Evolutionary conservation across 2,113 vertebrate species (phyloP).

Genomic region (Petaurus breviceps): DNA sequence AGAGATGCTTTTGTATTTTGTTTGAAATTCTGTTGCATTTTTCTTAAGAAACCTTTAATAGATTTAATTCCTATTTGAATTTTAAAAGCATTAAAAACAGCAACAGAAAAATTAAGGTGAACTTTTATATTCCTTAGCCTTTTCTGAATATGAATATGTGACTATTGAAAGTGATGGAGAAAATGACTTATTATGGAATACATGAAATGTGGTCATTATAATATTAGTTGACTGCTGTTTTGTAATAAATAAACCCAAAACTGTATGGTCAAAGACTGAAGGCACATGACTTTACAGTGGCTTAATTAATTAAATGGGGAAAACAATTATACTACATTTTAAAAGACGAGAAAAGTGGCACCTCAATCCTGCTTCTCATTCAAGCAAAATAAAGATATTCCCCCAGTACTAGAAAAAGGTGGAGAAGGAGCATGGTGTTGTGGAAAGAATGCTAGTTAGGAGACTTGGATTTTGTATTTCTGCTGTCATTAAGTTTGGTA

Average conservation of each 20-base stretch:
- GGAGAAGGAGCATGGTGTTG: background rate
- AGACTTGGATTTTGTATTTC: background rate
- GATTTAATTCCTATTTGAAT: background rate
- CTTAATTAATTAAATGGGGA: background rate
- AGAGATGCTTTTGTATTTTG: background rate
- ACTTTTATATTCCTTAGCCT: background rate
- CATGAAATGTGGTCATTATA: slow-evolving; percentile 8
- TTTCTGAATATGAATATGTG: slow-evolving; percentile 1
- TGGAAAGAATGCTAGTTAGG: background rate
- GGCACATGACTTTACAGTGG: background rate
- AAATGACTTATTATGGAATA: background rate
- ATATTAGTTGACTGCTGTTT: slow-evolving; percentile 1
- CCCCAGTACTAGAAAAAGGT: background rate
- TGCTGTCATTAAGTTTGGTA: background rate
- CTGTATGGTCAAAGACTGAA: background rate
- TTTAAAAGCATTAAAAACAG: background rate
- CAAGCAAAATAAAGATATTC: background rate
- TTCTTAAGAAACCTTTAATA: background rate
- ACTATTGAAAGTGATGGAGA: background rate
- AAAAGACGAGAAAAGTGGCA: background rate
- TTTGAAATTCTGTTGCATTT: background rate
- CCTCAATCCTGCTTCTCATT: background rate
- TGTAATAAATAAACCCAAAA: background rate
- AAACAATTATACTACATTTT: slow-evolving; percentile 12
- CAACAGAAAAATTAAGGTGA: background rate